phyloP scores from a whole-genome alignment of 2,888 invertebrate genomes.

The Mimumesa dahlbomi region DNA sequence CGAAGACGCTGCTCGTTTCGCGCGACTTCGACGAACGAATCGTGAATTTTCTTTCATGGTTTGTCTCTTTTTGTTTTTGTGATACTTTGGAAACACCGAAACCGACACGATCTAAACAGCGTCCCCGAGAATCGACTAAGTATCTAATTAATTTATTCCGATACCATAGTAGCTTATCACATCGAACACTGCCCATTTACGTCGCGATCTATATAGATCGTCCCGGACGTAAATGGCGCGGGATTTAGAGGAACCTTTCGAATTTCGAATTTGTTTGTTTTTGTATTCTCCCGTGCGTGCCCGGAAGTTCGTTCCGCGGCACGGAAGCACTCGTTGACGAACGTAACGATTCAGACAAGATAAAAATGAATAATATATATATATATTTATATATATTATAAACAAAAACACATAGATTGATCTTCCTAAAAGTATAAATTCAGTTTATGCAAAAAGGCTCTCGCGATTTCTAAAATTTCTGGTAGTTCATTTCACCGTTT shows the following conservation, averaged over 20 bases:
- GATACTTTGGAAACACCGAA: too few species aligned
- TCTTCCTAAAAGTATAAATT: conserved; percentile 22
- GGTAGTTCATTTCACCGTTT: conserved; percentile 48
- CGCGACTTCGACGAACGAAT: background rate
- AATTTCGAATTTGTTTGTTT: conserved; percentile 44
- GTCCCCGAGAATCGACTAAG: background rate
- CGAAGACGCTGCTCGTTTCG: background rate
- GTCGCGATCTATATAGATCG: too few species aligned
- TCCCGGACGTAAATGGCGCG: conserved; percentile 36
- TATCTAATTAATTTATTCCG: too few species aligned
- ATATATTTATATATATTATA: too few species aligned
- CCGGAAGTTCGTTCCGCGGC: conserved; percentile 60
- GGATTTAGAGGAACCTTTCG: conserved; percentile 28
- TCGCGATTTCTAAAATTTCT: conserved; percentile 57
- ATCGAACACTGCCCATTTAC: conserved; percentile 61
- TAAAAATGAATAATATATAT: conserved; percentile 15
- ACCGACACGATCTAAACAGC: background rate
- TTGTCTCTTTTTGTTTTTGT: too few species aligned
- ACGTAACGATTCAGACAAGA: conserved; percentile 24
- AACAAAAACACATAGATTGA: conserved; percentile 30
- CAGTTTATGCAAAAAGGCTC: conserved; percentile 60
- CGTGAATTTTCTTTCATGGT: background rate
- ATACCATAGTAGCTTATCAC: conserved; percentile 46
- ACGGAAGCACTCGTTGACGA: conserved; percentile 64
- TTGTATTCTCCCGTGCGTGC: conserved; percentile 55